Evolutionary conservation across 2,797 vertebrate species (phyloP), one percentile per base, ranked within the genome.

Genomic region (Lithobates sylvaticus): DNA sequence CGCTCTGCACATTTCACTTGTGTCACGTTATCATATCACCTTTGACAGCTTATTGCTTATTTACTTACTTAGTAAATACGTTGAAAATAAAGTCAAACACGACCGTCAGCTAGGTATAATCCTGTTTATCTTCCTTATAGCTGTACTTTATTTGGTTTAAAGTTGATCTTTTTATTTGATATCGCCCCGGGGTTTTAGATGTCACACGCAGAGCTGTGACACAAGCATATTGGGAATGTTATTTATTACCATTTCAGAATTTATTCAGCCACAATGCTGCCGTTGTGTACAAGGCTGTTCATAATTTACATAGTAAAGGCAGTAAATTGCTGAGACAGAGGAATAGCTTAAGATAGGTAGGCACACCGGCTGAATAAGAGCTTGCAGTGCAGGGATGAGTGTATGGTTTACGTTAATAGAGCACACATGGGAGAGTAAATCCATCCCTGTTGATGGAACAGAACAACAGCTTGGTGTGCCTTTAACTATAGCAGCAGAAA

Each of bases 261-360:
- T 83, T 87, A 78, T 87, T 84, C 75, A 39, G 81, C 42, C 58
- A 76, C 69, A 83, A 27, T 18, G 5, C 58, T 87, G 86, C 54
- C 86, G 69, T 79, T 69, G 75, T 84, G 64, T 73, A 58, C 39
- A 50, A 74, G 70, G 68, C 76, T 74, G 61, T 79, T 83, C 75
- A 74, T 58, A 83, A 87, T 83, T 87, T 87, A 84, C 76, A 83
- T 87, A 79, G 79, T 78, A 61, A 87, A 83, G 58, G 86, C 81
- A 42, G 74, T 87, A 78, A 69, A 87, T 87, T 84, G 64, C 26
- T 26, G 18, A 26, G 42, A 79, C 83, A 61, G 69, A 79, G 78
- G 44, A 87, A 83, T 83, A 79, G 74, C 75, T 83, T 50, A 78
- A 74, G 69, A 73, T 54, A 78, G 76, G 76, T 79, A 50, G 42